phyloP scores from a whole-genome alignment of 2,888 invertebrate genomes.

The Hyposoter dolosus region DNA sequence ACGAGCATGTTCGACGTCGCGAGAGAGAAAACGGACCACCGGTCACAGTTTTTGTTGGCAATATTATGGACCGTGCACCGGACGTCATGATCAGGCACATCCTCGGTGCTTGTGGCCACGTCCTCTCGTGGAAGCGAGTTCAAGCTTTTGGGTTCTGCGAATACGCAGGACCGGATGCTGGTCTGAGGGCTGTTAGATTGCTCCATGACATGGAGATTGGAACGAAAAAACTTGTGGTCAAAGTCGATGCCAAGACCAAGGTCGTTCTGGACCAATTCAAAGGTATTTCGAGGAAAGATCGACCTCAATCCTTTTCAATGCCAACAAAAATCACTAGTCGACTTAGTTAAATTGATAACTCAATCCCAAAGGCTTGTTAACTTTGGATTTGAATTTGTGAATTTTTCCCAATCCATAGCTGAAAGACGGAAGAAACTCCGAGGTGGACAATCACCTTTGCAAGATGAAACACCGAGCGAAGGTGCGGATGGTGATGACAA shows the following conservation, averaged over 20 bases:
- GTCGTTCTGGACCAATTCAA: conserved; percentile 97
- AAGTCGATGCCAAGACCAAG: conserved; percentile 99
- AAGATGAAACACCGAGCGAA: conserved; percentile 88
- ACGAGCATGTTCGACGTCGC: conserved; percentile 81
- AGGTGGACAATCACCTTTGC: conserved; percentile 86
- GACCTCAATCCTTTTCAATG: background rate
- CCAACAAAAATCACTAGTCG: background rate
- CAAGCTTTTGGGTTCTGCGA: conserved; percentile 99
- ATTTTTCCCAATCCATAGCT: conserved; percentile 79
- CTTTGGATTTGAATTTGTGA: background rate
- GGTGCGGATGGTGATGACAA: conserved; percentile 86
- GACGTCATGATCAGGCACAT: conserved; percentile 97
- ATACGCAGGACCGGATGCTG: conserved; percentile 97
- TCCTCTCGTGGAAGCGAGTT: conserved; percentile 98
- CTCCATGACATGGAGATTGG: conserved; percentile 97
- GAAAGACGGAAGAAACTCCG: conserved; percentile 87
- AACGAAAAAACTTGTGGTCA: conserved; percentile 97
- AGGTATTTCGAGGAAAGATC: conserved; percentile 85
- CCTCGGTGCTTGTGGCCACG: conserved; percentile 96
- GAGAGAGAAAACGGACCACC: conserved; percentile 89
- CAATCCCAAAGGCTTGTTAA: background rate
- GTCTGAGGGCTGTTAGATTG: conserved; percentile 95
- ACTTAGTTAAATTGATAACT: background rate
- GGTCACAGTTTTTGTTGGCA: conserved; percentile 99
- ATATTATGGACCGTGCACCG: conserved; percentile 97